Conservation (phyloP, 1,140 invertebrate species). For the Pentalonia nigronervosa region DNA sequence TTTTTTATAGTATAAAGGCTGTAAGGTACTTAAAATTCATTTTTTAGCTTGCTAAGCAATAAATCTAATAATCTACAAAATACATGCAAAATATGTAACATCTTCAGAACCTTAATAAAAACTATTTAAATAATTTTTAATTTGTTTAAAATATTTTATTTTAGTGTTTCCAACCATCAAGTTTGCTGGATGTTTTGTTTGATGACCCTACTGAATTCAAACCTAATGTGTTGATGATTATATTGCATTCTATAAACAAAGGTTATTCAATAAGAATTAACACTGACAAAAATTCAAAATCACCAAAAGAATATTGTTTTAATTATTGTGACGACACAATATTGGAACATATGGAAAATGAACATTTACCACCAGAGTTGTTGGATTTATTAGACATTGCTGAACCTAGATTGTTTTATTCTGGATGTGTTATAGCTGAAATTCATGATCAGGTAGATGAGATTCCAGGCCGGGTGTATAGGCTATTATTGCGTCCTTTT, state of each 20-base stretch:
- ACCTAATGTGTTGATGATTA: conserved; percentile 33
- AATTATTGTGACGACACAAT: conserved; percentile 31
- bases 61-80: too few relatives aligned
- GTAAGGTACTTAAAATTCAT: too few relatives aligned
- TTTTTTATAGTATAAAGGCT: too few relatives aligned
- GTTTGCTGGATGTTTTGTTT: conserved; percentile 42
- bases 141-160: neutral
- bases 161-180: conserved; percentile 28
- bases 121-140: neutral
- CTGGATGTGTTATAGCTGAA: conserved; percentile 90
- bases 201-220: neutral
- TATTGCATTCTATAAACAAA: neutral
- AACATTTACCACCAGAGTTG: conserved; percentile 84
- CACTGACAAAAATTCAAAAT: neutral
- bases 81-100: too few relatives aligned
- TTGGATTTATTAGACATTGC: conserved; percentile 83
- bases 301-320: conserved; percentile 15
- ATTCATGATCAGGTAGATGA: conserved; percentile 86
- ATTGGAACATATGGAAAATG: conserved; percentile 76
- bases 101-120: neutral
- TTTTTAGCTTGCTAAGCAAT: too few relatives aligned
- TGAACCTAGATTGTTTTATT: conserved; percentile 85
- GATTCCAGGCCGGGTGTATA: conserved; percentile 73
- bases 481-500: conserved; percentile 87
- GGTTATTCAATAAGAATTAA: conserved; percentile 41